phyloP scores from a whole-genome alignment of 1,140 invertebrate species.

The Odontomachus brunneus region DNA sequence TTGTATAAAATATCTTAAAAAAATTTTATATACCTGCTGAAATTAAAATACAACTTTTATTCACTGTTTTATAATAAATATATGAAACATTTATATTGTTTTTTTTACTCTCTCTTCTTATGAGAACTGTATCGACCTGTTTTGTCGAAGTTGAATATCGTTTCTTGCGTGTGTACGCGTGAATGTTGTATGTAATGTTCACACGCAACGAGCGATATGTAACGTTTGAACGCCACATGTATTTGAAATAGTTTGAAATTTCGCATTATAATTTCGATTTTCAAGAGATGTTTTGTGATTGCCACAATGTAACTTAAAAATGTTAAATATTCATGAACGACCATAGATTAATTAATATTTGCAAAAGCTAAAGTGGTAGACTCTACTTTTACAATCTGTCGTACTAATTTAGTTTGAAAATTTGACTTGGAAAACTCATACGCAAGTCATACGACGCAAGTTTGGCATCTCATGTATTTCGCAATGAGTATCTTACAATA shows the following conservation, averaged over 20 bases:
- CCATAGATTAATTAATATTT: slow-evolving; percentile 2
- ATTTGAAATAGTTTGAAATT: slow-evolving; percentile 20
- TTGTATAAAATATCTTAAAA: slow-evolving; percentile 67
- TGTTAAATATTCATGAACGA: slow-evolving; percentile 1
- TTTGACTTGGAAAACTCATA: neutral
- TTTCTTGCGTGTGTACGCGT: neutral
- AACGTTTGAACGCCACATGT: neutral
- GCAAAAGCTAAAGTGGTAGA: neutral
- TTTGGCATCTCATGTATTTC: slow-evolving; percentile 10
- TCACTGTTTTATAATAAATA: slow-evolving; percentile 77
- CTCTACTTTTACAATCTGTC: neutral
- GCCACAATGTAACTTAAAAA: neutral
- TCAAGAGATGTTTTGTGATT: neutral
- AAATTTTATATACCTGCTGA: slow-evolving; percentile 76
- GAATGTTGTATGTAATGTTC: slow-evolving; percentile 7
- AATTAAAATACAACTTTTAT: slow-evolving; percentile 73
- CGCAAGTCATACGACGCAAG: too few species aligned
- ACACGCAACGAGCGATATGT: slow-evolving; percentile 21
- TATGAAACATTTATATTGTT: slow-evolving; percentile 70
- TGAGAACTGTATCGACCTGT: slow-evolving; percentile 19
- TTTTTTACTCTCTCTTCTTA: slow-evolving; percentile 42
- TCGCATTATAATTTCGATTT: slow-evolving; percentile 9
- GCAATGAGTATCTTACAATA: slow-evolving; percentile 66
- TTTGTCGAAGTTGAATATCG: neutral
- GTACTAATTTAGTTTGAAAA: neutral